Conservation (phyloP, 2,113 vertebrate species). For the Geothlypis trichas region DNA sequence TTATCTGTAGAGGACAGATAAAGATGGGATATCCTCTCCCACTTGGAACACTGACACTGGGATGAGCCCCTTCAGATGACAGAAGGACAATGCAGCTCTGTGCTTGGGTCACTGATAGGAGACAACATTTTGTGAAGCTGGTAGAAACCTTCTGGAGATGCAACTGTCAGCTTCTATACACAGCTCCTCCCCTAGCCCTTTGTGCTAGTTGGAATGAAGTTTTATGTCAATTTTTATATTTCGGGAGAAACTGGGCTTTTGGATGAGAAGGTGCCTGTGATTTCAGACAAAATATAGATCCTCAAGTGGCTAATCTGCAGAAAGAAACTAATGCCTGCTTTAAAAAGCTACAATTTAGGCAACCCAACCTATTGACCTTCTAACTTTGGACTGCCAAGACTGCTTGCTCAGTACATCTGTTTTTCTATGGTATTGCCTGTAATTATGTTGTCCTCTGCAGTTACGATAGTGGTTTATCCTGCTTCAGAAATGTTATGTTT, state of each 20-base stretch:
- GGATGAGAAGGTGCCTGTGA: not conserved
- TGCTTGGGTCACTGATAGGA: not conserved
- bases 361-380: slow-evolving; percentile 64
- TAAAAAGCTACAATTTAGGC: slow-evolving; percentile 48
- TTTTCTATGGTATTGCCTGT: slow-evolving; percentile 54
- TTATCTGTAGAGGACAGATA: not conserved
- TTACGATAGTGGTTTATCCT: slow-evolving; percentile 39
- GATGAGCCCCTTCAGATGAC: not conserved
- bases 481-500: slow-evolving; percentile 56
- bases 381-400: slow-evolving; percentile 62
- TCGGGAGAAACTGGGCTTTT: not conserved
- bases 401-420: slow-evolving; percentile 57
- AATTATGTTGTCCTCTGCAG: slow-evolving; percentile 68
- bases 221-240: not conserved
- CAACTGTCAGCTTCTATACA: not conserved
- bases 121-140: not conserved
- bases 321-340: slow-evolving; percentile 26
- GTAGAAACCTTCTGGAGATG: not conserved
- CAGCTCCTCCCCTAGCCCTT: not conserved
- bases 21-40: not conserved
- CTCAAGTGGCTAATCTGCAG: slow-evolving; percentile 18
- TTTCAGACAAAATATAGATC: slow-evolving; percentile 18
- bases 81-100: not conserved
- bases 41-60: not conserved
- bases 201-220: not conserved